phyloP scores from a whole-genome alignment of 2,113 vertebrate genomes.

The Amazona guildingii region DNA sequence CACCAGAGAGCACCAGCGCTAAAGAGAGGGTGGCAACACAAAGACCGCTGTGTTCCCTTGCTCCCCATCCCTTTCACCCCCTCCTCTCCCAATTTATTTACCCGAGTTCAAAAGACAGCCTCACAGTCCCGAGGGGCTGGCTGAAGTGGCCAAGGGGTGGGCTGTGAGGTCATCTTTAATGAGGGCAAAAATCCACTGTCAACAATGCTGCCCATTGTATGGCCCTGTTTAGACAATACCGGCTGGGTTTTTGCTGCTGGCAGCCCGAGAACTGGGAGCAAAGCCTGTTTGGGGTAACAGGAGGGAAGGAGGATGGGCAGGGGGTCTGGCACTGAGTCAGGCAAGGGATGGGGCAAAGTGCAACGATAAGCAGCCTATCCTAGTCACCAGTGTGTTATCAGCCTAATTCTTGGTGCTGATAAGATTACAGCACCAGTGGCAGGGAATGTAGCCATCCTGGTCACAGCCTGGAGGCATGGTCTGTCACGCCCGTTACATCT shows the following conservation, averaged over 20 bases:
- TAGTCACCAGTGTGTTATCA: not conserved
- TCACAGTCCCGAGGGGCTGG: conserved; percentile 55
- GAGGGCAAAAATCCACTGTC: conserved; percentile 57
- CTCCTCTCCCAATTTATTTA: conserved; percentile 58
- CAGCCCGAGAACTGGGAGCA: not conserved
- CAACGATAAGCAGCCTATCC: not conserved
- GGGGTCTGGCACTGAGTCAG: not conserved
- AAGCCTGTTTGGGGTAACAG: conserved; percentile 7
- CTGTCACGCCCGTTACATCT: not conserved
- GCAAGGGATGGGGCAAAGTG: conserved; percentile 10
- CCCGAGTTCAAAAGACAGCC: conserved; percentile 63
- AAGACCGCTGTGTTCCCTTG: conserved; percentile 44
- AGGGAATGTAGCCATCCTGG: not conserved
- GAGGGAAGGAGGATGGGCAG: not conserved
- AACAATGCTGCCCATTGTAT: conserved; percentile 68
- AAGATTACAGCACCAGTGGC: not conserved
- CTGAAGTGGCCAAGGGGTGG: conserved; percentile 64
- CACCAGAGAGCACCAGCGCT: conserved; percentile 38
- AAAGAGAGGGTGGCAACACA: conserved; percentile 49
- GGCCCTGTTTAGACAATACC: conserved; percentile 52
- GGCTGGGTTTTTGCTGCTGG: conserved; percentile 43
- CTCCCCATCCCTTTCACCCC: conserved; percentile 44
- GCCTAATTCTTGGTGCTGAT: not conserved
- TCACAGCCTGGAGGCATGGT: not conserved
- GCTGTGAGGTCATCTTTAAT: conserved; percentile 66